phyloP scores from a whole-genome alignment of 2,797 vertebrate species.

The Neosilurus hyrtlii region DNA sequence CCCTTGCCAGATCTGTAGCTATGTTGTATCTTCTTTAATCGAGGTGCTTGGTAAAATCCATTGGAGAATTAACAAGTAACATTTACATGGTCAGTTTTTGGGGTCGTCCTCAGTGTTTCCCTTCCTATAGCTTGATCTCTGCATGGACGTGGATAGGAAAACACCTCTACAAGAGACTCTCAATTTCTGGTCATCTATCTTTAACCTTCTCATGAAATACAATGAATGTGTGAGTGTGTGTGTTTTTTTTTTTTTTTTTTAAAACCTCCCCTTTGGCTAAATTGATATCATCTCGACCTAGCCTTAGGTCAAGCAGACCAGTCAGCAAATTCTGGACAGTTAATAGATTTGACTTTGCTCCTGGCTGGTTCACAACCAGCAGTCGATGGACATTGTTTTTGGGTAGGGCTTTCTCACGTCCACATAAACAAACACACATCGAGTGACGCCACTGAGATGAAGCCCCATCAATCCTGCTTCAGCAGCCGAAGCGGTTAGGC shows the following conservation, averaged over 20 bases:
- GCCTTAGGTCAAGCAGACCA: constrained; percentile 30
- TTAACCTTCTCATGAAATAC: neutral
- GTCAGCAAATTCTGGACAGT: constrained; percentile 54
- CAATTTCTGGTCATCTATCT: neutral
- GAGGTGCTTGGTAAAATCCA: neutral
- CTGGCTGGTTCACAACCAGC: constrained; percentile 9
- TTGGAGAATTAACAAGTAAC: neutral
- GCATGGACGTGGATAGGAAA: neutral
- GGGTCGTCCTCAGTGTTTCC: neutral
- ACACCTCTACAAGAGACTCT: neutral
- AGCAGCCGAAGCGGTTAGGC: neutral
- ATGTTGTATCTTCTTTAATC: no score
- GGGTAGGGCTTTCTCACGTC: constrained; percentile 48
- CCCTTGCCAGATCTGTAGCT: neutral
- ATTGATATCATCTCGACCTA: constrained; percentile 44
- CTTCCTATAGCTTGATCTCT: neutral
- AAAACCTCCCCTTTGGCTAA: constrained; percentile 28
- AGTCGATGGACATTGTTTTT: constrained; percentile 27
- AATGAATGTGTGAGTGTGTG: neutral
- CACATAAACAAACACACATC: constrained; percentile 51
- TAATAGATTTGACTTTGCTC: constrained; percentile 61
- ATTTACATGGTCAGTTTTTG: neutral
- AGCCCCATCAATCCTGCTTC: constrained; percentile 41
- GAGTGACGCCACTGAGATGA: constrained; percentile 19
- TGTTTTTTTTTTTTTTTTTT: constrained; percentile 11